Percentiles rank a stretch among this genome's conserved stretches.
phyloP scores from a whole-genome alignment of 2,797 vertebrate species.

The Benthosema pterotum region DNA sequence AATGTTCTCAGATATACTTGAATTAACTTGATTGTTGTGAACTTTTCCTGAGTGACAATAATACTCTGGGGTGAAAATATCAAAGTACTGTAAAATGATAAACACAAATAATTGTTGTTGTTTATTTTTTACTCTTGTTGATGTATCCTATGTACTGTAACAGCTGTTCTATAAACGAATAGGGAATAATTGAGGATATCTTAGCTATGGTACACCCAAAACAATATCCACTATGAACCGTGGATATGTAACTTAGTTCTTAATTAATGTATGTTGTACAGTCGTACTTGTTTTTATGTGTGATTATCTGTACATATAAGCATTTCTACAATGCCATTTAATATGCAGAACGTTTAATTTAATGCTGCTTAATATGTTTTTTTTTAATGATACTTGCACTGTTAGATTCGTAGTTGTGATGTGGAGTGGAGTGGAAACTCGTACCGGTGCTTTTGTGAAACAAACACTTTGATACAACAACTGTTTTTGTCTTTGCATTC shows the following conservation, averaged over 20 bases:
- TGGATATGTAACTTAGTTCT: constrained; percentile 50
- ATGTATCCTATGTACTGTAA: not conserved
- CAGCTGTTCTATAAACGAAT: not conserved
- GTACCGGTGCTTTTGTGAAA: no score
- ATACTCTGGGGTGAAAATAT: constrained; percentile 51
- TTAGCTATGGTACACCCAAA: constrained; percentile 36
- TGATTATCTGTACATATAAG: constrained; percentile 56
- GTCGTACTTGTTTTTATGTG: constrained; percentile 75
- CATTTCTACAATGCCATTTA: constrained; percentile 63
- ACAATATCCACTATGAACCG: constrained; percentile 33
- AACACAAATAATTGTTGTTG: no score
- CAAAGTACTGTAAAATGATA: constrained; percentile 71
- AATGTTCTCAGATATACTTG: constrained; percentile 71
- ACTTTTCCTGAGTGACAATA: constrained; percentile 36
- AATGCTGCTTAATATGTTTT: constrained; percentile 79
- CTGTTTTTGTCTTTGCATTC: constrained; percentile 23
- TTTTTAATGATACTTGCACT: constrained; percentile 77
- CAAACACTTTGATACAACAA: constrained; percentile 40
- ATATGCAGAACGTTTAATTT: constrained; percentile 69
- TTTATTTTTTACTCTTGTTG: constrained; percentile 10
- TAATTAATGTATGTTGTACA: constrained; percentile 66
- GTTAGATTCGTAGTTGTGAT: constrained; percentile 62
- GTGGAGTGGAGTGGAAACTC: no score
- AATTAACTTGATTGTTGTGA: constrained; percentile 56
- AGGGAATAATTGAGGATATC: constrained; percentile 29